Conservation (phyloP, 2,888 invertebrate genomes). For the Ommatoiulus sabulosus region DNA sequence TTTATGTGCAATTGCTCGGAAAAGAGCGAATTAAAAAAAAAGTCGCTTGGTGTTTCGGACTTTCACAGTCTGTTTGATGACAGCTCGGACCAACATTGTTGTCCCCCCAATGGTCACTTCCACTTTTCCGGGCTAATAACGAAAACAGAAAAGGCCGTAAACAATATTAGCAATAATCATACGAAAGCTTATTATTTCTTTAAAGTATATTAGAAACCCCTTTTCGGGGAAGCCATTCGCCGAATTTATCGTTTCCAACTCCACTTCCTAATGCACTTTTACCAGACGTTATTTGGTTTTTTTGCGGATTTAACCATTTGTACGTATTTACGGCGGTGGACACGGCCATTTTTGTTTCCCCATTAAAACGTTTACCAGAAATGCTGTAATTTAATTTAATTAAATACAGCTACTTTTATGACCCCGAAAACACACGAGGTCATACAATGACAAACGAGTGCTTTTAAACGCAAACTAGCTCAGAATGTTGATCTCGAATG, state of each 20-base stretch:
- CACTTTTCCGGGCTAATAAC: neutral
- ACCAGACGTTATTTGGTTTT: neutral
- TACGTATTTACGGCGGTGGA: neutral
- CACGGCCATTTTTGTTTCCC: no score
- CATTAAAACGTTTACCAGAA: no score
- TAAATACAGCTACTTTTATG: no score
- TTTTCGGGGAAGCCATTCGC: neutral
- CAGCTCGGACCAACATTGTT: conserved; percentile 27
- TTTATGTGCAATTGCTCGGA: conserved; percentile 48
- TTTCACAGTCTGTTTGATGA: conserved; percentile 37
- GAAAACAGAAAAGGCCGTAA: neutral
- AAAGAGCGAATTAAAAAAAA: neutral
- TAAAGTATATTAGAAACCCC: neutral
- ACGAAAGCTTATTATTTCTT: neutral
- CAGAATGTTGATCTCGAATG: no score
- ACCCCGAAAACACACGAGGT: no score
- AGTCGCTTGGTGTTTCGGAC: neutral
- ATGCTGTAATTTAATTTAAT: no score
- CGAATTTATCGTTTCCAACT: neutral
- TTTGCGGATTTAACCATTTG: neutral
- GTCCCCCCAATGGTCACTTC: neutral
- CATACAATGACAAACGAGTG: no score
- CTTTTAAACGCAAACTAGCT: no score
- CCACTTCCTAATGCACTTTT: neutral
- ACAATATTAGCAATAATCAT: conserved; percentile 37